phyloP scores from a whole-genome alignment of 1,140 invertebrate genomes.

The Matsumurasca onukii region DNA sequence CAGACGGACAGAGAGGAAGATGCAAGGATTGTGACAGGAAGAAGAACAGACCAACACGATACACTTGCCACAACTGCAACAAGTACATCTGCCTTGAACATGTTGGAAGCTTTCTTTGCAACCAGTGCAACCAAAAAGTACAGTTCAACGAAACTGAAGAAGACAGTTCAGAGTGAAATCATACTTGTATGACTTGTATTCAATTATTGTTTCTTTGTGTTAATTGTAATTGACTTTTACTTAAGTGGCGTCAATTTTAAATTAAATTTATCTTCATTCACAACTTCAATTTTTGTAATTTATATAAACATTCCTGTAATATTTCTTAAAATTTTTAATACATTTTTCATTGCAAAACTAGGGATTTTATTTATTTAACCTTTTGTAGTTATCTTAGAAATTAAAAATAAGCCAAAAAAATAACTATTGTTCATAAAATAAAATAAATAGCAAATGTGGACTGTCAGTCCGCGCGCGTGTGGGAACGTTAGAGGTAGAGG shows the following conservation, averaged over 20 bases:
- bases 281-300: no score
- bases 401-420: neutral
- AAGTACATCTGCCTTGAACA: neutral
- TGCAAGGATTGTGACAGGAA: neutral
- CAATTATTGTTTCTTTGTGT: neutral
- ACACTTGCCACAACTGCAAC: neutral
- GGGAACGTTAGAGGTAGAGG: neutral
- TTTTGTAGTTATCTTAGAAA: neutral
- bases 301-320: no score
- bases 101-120: neutral
- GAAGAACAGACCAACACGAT: conserved; percentile 7
- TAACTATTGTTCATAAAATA: neutral
- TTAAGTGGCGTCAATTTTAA: neutral
- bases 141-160: neutral
- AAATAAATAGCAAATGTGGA: neutral
- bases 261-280: neutral
- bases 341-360: neutral
- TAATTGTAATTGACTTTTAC: neutral
- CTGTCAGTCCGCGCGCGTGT: neutral
- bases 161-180: neutral
- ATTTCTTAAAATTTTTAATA: neutral
- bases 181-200: neutral
- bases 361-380: neutral
- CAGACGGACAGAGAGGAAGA: neutral
- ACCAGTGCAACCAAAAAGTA: neutral